phyloP scores from a whole-genome alignment of 2,888 invertebrate species.

The Lymantria dispar region DNA sequence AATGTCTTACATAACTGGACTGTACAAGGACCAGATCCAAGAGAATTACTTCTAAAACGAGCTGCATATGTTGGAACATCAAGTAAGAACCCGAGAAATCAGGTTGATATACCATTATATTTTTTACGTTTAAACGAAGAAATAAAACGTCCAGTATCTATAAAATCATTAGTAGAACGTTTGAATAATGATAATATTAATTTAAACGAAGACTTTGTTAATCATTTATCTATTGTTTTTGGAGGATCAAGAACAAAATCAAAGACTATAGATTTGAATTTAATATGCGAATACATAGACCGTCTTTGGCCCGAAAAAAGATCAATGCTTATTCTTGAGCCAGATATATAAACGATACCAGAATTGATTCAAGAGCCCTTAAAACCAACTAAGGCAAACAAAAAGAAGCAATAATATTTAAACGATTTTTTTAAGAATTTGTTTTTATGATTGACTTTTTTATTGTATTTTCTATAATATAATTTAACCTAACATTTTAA shows the following conservation, averaged over 20 bases:
- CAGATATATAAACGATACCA: background rate
- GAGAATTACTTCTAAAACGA: conserved; percentile 39
- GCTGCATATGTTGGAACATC: conserved; percentile 37
- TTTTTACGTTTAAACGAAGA: conserved; percentile 20
- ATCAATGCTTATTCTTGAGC: conserved; percentile 1
- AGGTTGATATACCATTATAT: conserved; percentile 33
- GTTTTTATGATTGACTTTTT: background rate
- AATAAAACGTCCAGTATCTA: background rate
- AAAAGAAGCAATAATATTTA: background rate
- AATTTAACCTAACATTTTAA: background rate
- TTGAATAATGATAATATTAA: conserved; percentile 1
- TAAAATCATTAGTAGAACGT: conserved; percentile 7
- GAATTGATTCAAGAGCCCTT: background rate
- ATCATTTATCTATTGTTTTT: conserved; percentile 7
- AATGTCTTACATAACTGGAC: conserved; percentile 36
- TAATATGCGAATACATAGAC: conserved; percentile 8
- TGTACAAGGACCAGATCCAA: conserved; percentile 34
- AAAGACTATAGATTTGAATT: conserved; percentile 9
- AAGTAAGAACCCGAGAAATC: conserved; percentile 17
- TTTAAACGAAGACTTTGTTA: conserved; percentile 7
- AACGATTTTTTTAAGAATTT: background rate
- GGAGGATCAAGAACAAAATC: conserved; percentile 8
- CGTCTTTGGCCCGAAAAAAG: conserved; percentile 20
- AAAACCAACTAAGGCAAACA: background rate
- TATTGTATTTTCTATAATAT: background rate